A percentile compares a stretch with the other conserved stretches of the same genome.
Conservation (phyloP, 2,888 invertebrate species). For the Drosophila histrio region DNA sequence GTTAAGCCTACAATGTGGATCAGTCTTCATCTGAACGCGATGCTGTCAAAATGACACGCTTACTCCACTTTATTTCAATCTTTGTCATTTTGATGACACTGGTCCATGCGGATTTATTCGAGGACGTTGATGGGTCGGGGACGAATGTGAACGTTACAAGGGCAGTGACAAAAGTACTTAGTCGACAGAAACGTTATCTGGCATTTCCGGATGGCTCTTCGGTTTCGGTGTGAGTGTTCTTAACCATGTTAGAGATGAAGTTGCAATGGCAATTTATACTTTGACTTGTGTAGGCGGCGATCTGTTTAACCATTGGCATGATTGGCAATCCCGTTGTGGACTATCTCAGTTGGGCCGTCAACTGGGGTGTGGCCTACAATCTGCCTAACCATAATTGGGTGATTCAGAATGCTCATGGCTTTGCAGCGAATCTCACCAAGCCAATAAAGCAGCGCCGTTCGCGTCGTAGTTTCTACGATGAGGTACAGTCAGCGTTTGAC, state of each 20-base stretch:
- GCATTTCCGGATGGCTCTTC: constrained; percentile 86
- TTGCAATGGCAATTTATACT: constrained; percentile 8
- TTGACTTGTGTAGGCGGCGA: constrained; percentile 84
- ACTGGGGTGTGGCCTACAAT: constrained; percentile 89
- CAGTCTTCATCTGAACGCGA: constrained; percentile 47
- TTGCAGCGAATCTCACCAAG: constrained; percentile 66
- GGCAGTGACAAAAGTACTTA: constrained; percentile 53
- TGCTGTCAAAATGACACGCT: constrained; percentile 47
- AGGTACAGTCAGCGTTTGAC: constrained; percentile 88
- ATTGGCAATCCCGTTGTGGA: constrained; percentile 86
- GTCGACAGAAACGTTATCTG: constrained; percentile 84
- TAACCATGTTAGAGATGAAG: not conserved
- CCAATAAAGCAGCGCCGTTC: constrained; percentile 85
- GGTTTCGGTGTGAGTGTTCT: constrained; percentile 84
- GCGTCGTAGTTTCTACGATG: constrained; percentile 88
- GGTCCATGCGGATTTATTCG: not conserved
- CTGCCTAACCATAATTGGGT: constrained; percentile 86
- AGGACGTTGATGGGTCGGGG: not conserved
- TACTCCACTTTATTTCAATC: constrained; percentile 2
- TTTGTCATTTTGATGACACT: constrained; percentile 17
- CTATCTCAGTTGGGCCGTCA: constrained; percentile 87
- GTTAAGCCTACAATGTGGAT: not conserved
- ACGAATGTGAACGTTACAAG: constrained; percentile 37
- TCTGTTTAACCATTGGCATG: constrained; percentile 87
- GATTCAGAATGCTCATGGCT: constrained; percentile 82